Evolutionary conservation across 2,113 vertebrate genomes (phyloP), one percentile per base, ranked within the genome.

Genomic region (Sinocyclocheilus rhinocerous): DNA sequence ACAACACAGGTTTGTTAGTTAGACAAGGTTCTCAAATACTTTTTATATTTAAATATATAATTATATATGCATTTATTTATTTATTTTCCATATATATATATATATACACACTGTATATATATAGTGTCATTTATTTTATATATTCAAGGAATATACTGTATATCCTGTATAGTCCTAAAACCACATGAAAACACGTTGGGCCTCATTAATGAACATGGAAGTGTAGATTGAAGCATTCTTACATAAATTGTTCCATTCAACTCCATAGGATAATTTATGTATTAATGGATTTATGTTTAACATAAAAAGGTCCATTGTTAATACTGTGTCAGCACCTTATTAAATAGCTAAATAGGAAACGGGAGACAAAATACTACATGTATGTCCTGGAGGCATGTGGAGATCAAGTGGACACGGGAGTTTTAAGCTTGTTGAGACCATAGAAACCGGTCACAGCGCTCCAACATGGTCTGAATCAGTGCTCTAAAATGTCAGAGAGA

Each of bases 401-500:
- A 61, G 79, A 63, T 81, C 16, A n/a, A 4, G n/a, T 9, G 63
- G 39, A 77, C 10, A 42, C 11, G 0, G 57, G 4, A 16, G 55
- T 67, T 12, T 90, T 92, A 99, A 33, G 96, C 96, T 75, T 99
- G 97, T 89, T 99, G 97, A 90, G 98, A 99, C 98, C 98, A 99
- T 59, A 99, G 94, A 92, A 98, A 99, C 9, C 97, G 95, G 89
- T 99, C 98, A 82, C 97, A 99, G 75, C 96, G 97, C 92, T 99
- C 98, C 77, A 99, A 90, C 97, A 99, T 98, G 84, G 95, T 96
- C 93, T 98, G 98, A 91, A 99, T 96, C 90, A 98, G 94, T 0
- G 97, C 97, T 93, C 98, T 99, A 92, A 22, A 72, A 3, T 81
- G 45, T 86, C 65, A 24, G 18, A 29, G n/a, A 86, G 13, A 70